Percentiles rank a stretch among this genome's conserved stretches.
Conservation (phyloP, 2,113 vertebrate species). For the Peromyscus leucopus region DNA sequence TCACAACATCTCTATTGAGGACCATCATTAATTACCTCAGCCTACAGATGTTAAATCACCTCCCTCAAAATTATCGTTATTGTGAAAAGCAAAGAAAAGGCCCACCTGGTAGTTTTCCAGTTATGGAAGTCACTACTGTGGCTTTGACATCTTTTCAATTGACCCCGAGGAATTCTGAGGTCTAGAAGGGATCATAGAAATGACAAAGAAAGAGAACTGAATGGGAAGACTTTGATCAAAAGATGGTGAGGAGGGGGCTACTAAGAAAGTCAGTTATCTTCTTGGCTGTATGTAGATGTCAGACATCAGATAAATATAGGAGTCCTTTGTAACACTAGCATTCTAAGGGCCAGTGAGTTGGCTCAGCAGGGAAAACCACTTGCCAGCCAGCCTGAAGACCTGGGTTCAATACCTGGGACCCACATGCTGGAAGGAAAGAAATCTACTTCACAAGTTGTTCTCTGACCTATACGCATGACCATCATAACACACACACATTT, state of each 20-base stretch:
- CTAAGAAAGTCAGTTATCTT: not conserved
- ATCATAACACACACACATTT: not conserved
- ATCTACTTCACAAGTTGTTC: not conserved
- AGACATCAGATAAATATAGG: not conserved
- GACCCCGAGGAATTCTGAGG: not conserved
- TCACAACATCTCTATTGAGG: not conserved
- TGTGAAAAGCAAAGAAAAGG: not conserved
- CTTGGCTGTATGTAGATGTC: not conserved
- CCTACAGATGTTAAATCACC: conserved; percentile 10
- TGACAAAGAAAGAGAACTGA: not conserved
- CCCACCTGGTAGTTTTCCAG: not conserved
- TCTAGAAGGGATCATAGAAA: not conserved
- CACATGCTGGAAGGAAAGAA: not conserved
- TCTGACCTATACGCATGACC: not conserved
- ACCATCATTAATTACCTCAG: not conserved
- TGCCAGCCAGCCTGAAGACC: not conserved
- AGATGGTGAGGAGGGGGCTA: not conserved
- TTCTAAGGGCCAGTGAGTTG: not conserved
- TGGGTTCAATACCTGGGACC: not conserved
- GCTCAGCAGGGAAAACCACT: not conserved
- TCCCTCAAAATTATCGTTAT: not conserved
- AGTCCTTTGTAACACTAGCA: not conserved
- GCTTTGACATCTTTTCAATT: not conserved
- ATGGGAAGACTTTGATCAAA: not conserved
- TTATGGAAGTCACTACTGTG: not conserved